These are phyloP conservation scores for Pteria penguin DNA, from an alignment of 2,888 invertebrate species.

Conservation along the genomic window DNA sequence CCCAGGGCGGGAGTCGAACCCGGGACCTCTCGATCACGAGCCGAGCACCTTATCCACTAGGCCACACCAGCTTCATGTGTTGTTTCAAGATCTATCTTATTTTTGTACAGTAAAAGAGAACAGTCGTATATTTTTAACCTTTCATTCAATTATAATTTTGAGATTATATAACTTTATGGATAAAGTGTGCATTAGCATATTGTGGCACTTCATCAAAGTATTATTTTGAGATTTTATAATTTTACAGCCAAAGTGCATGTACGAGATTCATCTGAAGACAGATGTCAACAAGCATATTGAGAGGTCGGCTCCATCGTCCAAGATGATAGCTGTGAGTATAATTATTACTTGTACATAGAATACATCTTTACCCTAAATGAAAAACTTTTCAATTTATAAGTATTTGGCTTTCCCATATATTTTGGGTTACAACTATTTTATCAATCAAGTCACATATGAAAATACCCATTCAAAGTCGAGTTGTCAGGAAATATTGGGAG, in stretches of 20 bases:
- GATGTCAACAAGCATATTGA: conserved; percentile 83
- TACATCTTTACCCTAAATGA: not conserved
- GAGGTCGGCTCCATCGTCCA: conserved; percentile 82
- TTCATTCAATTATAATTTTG: not conserved
- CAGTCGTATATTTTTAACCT: not conserved
- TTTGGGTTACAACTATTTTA: too few species aligned
- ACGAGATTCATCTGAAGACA: conserved; percentile 82
- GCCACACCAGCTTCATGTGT: too few species aligned
- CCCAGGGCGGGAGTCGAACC: too few species aligned
- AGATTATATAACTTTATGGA: not conserved
- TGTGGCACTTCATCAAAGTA: too few species aligned
- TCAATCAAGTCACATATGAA: too few species aligned
- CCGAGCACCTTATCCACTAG: too few species aligned
- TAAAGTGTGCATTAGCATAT: not conserved
- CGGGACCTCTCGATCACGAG: too few species aligned
- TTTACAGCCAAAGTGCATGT: conserved; percentile 80
- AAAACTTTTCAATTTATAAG: not conserved
- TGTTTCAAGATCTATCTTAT: too few species aligned
- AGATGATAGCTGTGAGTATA: conserved; percentile 79
- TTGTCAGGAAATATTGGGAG: too few species aligned
- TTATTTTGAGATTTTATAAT: conserved; percentile 15
- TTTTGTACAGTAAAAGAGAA: too few species aligned
- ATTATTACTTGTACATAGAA: not conserved
- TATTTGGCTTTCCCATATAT: not conserved
- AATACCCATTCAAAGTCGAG: too few species aligned